Evolutionary conservation across 1,140 invertebrate species (phyloP).

Genomic region (Planococcus citri): DNA sequence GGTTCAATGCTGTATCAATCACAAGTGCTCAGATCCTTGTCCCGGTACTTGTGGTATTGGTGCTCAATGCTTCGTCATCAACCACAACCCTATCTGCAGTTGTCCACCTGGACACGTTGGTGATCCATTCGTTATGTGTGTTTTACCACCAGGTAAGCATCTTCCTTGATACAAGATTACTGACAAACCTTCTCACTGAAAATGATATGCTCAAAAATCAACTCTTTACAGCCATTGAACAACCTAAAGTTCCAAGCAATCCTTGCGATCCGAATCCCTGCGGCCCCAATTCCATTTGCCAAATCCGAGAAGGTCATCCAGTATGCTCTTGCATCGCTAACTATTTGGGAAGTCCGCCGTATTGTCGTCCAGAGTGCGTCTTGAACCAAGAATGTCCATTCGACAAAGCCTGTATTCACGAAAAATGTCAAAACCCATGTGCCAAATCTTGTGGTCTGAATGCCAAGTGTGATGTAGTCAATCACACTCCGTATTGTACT

Average conservation of each 20-base stretch:
- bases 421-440: constrained; percentile 68
- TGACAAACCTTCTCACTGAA: no score
- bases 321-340: constrained; percentile 59
- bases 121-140: constrained; percentile 66
- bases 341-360: constrained; percentile 44
- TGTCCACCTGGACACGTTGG: constrained; percentile 59
- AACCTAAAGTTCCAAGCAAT: constrained; percentile 35
- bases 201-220: no score
- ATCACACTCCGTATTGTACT: constrained; percentile 67
- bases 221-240: constrained; percentile 30
- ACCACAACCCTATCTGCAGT: constrained; percentile 70
- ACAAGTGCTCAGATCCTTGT: constrained; percentile 64
- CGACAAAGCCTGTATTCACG: constrained; percentile 61
- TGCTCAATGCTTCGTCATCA: constrained; percentile 59
- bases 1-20: constrained; percentile 61
- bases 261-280: constrained; percentile 70
- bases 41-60: constrained; percentile 60
- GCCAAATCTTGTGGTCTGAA: constrained; percentile 58
- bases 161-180: not conserved
- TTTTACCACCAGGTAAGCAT: constrained; percentile 34
- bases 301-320: constrained; percentile 59
- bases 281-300: constrained; percentile 72
- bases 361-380: constrained; percentile 44
- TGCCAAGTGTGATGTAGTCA: constrained; percentile 64
- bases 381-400: constrained; percentile 44